Evolutionary conservation across 2,888 invertebrate genomes (phyloP), one percentile per base, ranked within the genome.

Genomic region (Theretra japonica): DNA sequence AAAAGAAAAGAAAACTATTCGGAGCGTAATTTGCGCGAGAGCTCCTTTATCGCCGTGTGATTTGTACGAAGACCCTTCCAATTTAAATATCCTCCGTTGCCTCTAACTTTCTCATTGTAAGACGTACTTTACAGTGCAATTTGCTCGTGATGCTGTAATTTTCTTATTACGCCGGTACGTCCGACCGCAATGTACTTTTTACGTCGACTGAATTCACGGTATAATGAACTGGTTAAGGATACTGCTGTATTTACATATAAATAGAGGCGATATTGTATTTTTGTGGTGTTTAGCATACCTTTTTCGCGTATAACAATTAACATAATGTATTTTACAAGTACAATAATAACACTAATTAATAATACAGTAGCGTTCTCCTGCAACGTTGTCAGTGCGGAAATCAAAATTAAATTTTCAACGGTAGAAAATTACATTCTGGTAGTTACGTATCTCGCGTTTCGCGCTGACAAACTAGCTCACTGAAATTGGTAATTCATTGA

Each of bases 61-160:
- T 70, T 70, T 70, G 69, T 70, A 33, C 58, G 69, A 69, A 68
- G 69, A n/a, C 23, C 58, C 69, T 57, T 70, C 65, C 65, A 21
- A 65, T 65, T 65, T 65, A 41, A 41, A 65, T 65, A 65, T 41
- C 33, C 41, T 21, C 21, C 33, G 62, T 65, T 23, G 21, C 48
- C 48, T 23, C 23, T 15, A 21, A 65, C 21, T 65, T 48, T 65
- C 65, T 21, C 25, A 23, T 65, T 65, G 65, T 65, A 41, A 15
- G 21, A 41, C 23, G 65, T 5, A 41, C 6, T 65, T 65, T 65
- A 65, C 23, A 5, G 21, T 65, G 65, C 48, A 65, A 65, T 65
- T 65, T 65, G 11, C 23, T 0, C 23, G 23, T 11, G 41, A 65
- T 65, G 62, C 23, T 65, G 21, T 65, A 48, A 65, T 48, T 41